A percentile compares a stretch with the other conserved stretches of the same genome.
Evolutionary conservation across 1,140 invertebrate species (phyloP).

Genomic region (Monochamus saltuarius): DNA sequence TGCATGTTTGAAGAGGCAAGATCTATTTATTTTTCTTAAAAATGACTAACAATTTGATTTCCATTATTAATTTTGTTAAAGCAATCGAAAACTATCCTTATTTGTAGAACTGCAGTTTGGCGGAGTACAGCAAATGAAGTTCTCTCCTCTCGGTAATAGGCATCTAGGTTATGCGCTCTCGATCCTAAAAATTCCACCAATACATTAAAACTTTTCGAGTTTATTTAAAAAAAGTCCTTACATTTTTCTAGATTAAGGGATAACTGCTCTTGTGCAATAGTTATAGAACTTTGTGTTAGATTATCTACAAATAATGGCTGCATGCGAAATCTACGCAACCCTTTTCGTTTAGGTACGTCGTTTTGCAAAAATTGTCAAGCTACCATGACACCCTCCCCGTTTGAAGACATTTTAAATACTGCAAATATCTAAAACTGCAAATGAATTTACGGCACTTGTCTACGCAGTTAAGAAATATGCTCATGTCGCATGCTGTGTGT

Average conservation of each 20-base stretch:
- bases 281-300: background rate
- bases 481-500: no score
- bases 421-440: no score
- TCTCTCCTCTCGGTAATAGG: conserved; percentile 1
- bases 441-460: background rate
- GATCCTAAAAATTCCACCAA: conserved; percentile 1
- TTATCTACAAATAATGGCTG: conserved; percentile 4
- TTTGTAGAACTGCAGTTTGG: no score
- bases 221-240: background rate
- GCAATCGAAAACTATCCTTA: no score
- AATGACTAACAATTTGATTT: no score
- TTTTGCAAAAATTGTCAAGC: conserved; percentile 1
- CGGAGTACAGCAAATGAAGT: no score
- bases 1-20: no score
- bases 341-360: background rate
- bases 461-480: no score
- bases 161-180: background rate
- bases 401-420: conserved; percentile 2
- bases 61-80: no score
- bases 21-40: no score
- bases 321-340: background rate
- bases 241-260: background rate
- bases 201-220: background rate
- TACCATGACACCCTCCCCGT: background rate
- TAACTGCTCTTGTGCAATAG: conserved; percentile 3